These are phyloP conservation scores for Linepithema humile DNA, from an alignment of 1,140 invertebrate species.

Conservation along the genomic window DNA sequence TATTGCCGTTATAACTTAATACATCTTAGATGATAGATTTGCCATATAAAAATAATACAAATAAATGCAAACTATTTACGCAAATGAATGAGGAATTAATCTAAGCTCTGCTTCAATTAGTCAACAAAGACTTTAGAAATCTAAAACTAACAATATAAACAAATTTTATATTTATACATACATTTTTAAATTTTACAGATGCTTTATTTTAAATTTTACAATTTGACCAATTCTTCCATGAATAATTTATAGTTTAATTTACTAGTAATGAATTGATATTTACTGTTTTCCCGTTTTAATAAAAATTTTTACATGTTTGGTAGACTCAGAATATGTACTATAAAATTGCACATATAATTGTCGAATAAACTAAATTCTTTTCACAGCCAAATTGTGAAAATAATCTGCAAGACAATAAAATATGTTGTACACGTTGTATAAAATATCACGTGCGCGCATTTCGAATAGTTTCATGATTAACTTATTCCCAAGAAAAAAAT, in stretches of 20 bases:
- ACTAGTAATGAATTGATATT: slow-evolving; percentile 56
- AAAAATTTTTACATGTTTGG: slow-evolving; percentile 10
- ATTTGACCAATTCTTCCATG: neutral
- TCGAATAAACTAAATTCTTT: slow-evolving; percentile 58
- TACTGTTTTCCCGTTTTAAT: slow-evolving; percentile 49
- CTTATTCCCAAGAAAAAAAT: slow-evolving; percentile 7
- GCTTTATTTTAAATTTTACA: too few species aligned
- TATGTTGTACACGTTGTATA: slow-evolving; percentile 12
- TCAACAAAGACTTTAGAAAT: neutral
- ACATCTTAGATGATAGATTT: too few species aligned
- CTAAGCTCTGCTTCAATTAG: neutral
- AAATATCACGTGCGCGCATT: slow-evolving; percentile 44
- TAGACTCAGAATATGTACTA: slow-evolving; percentile 50
- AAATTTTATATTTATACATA: slow-evolving; percentile 10
- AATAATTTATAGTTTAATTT: slow-evolving; percentile 21
- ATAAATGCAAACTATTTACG: neutral
- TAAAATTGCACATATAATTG: slow-evolving; percentile 67
- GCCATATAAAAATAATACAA: neutral
- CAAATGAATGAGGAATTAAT: neutral
- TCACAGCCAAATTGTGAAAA: slow-evolving; percentile 71
- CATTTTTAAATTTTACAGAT: neutral
- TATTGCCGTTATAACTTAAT: too few species aligned
- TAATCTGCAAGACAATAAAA: slow-evolving; percentile 51
- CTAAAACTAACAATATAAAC: neutral
- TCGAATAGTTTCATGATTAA: slow-evolving; percentile 7